Percentiles rank a stretch among this genome's conserved stretches.
Conservation (phyloP, 1,140 invertebrate genomes). For the Bombyx mandarina region DNA sequence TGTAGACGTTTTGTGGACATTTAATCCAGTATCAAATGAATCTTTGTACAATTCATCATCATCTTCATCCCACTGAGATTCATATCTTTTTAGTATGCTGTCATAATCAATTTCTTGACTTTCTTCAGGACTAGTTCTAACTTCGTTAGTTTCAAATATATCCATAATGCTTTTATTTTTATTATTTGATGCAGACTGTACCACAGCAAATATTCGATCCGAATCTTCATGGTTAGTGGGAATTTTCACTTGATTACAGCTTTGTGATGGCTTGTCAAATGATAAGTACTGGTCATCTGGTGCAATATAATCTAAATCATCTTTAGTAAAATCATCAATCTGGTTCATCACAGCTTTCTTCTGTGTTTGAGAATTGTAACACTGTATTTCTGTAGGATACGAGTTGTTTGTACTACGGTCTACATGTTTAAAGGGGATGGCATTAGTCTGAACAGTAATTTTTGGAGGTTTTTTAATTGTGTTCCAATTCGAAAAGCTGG, state of each 20-base stretch:
- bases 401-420: background rate
- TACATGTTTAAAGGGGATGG: background rate
- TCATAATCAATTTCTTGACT: constrained; percentile 36
- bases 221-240: constrained; percentile 22
- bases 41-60: constrained; percentile 66
- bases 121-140: constrained; percentile 29
- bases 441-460: background rate
- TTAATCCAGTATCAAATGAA: constrained; percentile 16
- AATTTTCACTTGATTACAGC: background rate
- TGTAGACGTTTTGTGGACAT: background rate
- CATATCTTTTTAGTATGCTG: constrained; percentile 36
- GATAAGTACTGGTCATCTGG: constrained; percentile 25
- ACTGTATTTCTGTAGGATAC: background rate
- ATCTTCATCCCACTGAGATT: constrained; percentile 57
- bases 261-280: constrained; percentile 26
- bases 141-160: constrained; percentile 44
- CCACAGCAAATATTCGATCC: constrained; percentile 45
- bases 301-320: constrained; percentile 31
- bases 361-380: background rate
- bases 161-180: constrained; percentile 60
- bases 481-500: background rate
- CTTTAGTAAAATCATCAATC: constrained; percentile 35
- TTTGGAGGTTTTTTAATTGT: background rate
- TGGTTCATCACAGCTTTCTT: constrained; percentile 3
- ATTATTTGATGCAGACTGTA: constrained; percentile 36